phyloP scores from a whole-genome alignment of 2,797 vertebrate species.

The Graptemys geographica region DNA sequence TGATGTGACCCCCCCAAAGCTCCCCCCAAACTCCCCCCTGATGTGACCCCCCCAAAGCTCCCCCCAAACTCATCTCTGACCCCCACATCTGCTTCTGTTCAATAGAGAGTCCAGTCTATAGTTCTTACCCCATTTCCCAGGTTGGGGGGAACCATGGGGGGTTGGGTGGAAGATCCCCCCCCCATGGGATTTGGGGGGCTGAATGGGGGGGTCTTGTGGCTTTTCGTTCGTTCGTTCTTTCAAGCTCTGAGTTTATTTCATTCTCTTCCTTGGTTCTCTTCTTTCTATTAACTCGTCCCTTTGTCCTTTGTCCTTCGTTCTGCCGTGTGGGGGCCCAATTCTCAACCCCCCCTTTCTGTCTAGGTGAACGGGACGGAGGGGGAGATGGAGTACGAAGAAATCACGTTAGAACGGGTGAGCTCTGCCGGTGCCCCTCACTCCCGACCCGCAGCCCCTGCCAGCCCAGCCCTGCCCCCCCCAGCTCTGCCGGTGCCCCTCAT shows the following conservation, averaged over 20 bases:
- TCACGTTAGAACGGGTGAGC: slow-evolving; percentile 92
- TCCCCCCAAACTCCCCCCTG: too few species aligned
- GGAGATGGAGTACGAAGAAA: slow-evolving; percentile 96
- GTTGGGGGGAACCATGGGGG: too few species aligned
- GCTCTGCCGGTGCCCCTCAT: too few species aligned
- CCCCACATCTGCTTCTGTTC: neutral
- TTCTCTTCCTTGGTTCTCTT: neutral
- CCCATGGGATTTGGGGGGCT: too few species aligned
- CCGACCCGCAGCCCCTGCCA: too few species aligned
- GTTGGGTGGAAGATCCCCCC: neutral
- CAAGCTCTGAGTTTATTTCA: too few species aligned
- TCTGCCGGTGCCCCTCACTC: neutral
- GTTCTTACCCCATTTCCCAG: neutral
- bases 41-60: too few species aligned
- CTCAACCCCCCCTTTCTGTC: neutral
- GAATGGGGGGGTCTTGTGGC: neutral
- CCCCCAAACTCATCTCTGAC: neutral
- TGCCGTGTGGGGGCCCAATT: slow-evolving; percentile 47
- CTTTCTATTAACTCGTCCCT: neutral
- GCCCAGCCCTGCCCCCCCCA: too few species aligned
- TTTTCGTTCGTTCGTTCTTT: too few species aligned
- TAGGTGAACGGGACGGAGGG: slow-evolving; percentile 95
- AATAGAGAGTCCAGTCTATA: too few species aligned
- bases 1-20: too few species aligned
- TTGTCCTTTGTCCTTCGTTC: slow-evolving; percentile 29